A percentile compares a stretch with the other conserved stretches of the same genome.
phyloP scores from a whole-genome alignment of 2,113 vertebrate species.

The Narcine bancroftii region DNA sequence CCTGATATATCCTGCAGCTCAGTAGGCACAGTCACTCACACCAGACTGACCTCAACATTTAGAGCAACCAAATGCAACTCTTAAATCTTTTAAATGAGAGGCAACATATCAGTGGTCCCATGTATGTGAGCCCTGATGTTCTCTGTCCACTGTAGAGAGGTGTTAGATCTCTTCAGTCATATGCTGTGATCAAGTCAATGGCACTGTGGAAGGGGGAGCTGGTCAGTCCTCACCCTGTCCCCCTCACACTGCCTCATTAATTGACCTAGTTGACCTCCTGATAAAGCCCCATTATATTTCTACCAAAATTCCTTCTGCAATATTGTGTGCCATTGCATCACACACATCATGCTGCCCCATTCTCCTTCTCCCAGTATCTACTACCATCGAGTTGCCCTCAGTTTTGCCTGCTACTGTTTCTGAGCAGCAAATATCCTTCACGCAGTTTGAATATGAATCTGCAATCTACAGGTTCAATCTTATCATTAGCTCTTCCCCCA shows the following conservation, averaged over 20 bases:
- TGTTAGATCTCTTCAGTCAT: not conserved
- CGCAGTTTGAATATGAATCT: too few species aligned
- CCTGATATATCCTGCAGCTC: conserved; percentile 63
- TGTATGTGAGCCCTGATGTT: too few species aligned
- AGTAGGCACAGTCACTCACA: conserved; percentile 12
- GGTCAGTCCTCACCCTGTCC: not conserved
- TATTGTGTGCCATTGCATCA: too few species aligned
- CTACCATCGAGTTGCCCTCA: too few species aligned
- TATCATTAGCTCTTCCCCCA: too few species aligned
- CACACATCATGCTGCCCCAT: too few species aligned
- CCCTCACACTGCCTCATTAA: not conserved
- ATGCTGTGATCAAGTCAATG: not conserved
- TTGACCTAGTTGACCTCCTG: too few species aligned
- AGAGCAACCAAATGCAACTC: not conserved
- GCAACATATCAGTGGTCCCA: too few species aligned
- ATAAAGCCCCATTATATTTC: not conserved
- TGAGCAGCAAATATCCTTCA: too few species aligned
- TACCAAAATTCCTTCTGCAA: not conserved
- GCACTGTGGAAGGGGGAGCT: not conserved
- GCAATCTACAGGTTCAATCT: too few species aligned
- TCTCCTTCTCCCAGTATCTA: too few species aligned
- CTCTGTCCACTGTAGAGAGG: not conserved
- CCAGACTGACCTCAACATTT: not conserved
- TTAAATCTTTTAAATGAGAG: not conserved
- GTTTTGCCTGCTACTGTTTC: too few species aligned